Conservation (phyloP, 2,797 vertebrate genomes). For the Lithobates pipiens region DNA sequence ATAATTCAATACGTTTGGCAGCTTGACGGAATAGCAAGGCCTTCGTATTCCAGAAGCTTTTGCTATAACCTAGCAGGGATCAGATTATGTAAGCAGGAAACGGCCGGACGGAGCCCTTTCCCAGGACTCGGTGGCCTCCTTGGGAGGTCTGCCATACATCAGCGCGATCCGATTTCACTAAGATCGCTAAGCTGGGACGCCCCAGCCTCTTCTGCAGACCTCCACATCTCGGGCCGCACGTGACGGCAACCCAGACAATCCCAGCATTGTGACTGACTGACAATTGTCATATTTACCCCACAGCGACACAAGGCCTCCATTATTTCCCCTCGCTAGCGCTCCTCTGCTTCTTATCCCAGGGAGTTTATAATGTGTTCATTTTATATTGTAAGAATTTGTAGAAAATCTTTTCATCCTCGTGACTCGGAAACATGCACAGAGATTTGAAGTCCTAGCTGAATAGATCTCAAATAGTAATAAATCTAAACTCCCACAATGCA, state of each 20-base stretch:
- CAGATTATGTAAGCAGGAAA: constrained; percentile 66
- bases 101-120: constrained; percentile 67
- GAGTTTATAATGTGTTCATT: too few relatives aligned
- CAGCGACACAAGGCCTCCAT: background rate
- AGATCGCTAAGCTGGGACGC: constrained; percentile 50
- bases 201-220: background rate
- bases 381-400: too few relatives aligned
- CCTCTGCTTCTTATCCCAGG: background rate
- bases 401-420: too few relatives aligned
- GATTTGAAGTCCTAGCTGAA: too few relatives aligned
- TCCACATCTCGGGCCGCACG: background rate
- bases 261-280: background rate
- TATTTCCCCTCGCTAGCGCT: background rate
- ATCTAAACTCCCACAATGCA: too few relatives aligned
- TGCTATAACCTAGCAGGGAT: background rate
- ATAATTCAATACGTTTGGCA: background rate
- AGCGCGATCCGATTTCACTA: constrained; percentile 54
- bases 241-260: background rate
- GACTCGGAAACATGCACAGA: too few relatives aligned
- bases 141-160: constrained; percentile 59
- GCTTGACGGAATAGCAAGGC: background rate
- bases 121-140: constrained; percentile 62
- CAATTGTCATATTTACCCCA: background rate
- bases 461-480: too few relatives aligned
- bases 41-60: background rate